Percentiles rank a stretch among this genome's conserved stretches.
These are phyloP conservation scores for Cotesia congregata DNA, from an alignment of 2,888 invertebrate species.

Conservation along the genomic window DNA sequence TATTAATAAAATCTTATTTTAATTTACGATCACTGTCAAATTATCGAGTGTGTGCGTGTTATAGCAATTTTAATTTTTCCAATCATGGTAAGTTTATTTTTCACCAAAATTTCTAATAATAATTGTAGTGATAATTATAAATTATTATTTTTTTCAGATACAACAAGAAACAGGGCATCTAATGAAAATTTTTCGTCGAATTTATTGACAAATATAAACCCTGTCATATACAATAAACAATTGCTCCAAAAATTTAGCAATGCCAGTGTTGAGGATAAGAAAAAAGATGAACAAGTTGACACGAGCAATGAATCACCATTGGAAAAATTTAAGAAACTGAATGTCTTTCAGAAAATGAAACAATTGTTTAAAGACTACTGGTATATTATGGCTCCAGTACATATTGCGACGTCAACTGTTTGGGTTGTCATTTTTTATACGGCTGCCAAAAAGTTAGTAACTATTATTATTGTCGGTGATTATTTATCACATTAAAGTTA, in stretches of 20 bases:
- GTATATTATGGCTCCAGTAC: constrained; percentile 96
- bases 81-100: constrained; percentile 41
- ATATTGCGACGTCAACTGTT: constrained; percentile 86
- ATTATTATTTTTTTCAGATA: constrained; percentile 41
- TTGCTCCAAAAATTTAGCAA: constrained; percentile 14
- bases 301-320: background rate
- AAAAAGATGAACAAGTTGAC: background rate
- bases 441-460: constrained; percentile 82
- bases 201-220: background rate
- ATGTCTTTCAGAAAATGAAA: constrained; percentile 87
- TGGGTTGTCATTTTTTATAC: constrained; percentile 94
- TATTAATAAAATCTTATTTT: background rate
- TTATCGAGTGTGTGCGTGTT: constrained; percentile 42
- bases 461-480: background rate
- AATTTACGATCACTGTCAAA: background rate
- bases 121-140: background rate
- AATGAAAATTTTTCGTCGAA: background rate
- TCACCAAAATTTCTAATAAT: constrained; percentile 24
- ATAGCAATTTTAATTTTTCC: constrained; percentile 45
- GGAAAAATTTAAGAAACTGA: constrained; percentile 68
- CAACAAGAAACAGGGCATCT: constrained; percentile 30
- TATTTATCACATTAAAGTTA: background rate
- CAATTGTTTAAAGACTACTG: constrained; percentile 95
- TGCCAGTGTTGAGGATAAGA: constrained; percentile 8
- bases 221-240: constrained; percentile 14